Evolutionary conservation across 2,797 vertebrate species (phyloP), one percentile per base, ranked within the genome.

Genomic region (Philypnodon macrostomus): DNA sequence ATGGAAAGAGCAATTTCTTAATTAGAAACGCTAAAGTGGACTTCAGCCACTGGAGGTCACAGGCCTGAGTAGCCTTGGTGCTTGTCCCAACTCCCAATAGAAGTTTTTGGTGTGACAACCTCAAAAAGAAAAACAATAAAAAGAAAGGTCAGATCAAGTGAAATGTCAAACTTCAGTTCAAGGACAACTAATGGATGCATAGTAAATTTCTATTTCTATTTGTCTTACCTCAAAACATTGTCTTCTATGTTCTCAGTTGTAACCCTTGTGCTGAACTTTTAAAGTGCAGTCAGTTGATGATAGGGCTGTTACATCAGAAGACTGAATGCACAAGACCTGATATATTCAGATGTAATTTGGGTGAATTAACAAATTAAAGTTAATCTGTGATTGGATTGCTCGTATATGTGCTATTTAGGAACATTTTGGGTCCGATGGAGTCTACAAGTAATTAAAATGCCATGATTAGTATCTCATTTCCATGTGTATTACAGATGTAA

Each of bases 191-290:
- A 30, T 30, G 11, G 7, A 30, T 30, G 5, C 7, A 7, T 30
- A 8, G 2, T 30, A 11, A 30, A 10, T 32, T n/a, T 27, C 5
- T n/a, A n/a, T 38, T 39, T 23, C 19, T 9, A 3, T 12, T 14
- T 14, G 2, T 14, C 37, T 39, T 23, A 4, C 11, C 12, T 24
- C 11, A 23, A 13, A 39, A 21, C 11, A 12, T 13, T 23, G 18
- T 2, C 37, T 10, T 30, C 16, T 18, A 1, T 11, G 11, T 52
- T n/a, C n/a, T n/a, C n/a, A n/a, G n/a, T n/a, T n/a, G 36, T 47
- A 47, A 58, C 45, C n/a, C 63, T 27, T 21, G 14, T 32, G 47
- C 29, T 60, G 62, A 51, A 60, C 66, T 67, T 61, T 15, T 14
- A 13, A 53, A 30, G 26, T 17, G 41, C 41, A n/a, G 41, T 16